These are phyloP conservation scores for Heliocidaris tuberculata DNA, from an alignment of 35 echinoderm and acorn worm species.

Conservation along the genomic window DNA sequence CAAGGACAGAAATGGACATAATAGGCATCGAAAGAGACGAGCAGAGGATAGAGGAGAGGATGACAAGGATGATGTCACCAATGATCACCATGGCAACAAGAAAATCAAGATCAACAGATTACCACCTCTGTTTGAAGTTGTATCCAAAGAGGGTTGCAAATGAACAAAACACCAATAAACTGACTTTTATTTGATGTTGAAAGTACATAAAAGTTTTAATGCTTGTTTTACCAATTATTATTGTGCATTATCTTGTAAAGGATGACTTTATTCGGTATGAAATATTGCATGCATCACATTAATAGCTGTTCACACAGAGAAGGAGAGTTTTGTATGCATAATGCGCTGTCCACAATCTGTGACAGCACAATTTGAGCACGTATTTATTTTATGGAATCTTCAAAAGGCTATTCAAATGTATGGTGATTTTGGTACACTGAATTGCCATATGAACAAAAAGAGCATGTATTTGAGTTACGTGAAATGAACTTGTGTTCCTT, in stretches of 20 bases:
- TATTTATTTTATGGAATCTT: background rate
- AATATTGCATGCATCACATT: background rate
- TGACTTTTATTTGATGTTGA: background rate
- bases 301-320: background rate
- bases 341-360: background rate
- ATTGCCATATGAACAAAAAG: background rate
- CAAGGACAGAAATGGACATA: constrained; percentile 19
- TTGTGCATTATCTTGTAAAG: background rate
- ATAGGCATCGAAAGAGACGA: constrained; percentile 27
- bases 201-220: background rate
- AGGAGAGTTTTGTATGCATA: background rate
- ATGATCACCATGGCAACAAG: constrained; percentile 47
- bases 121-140: constrained; percentile 16
- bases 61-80: background rate
- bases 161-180: background rate
- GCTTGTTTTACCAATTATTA: background rate
- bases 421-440: background rate
- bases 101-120: constrained; percentile 63
- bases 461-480: background rate
- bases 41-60: background rate
- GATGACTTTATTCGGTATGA: background rate
- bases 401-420: background rate
- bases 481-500: background rate
- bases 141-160: constrained; percentile 13
- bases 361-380: background rate